A percentile compares a stretch with the other conserved stretches of the same genome.
These are phyloP conservation scores for Girardinichthys multiradiatus DNA, from an alignment of 2,113 vertebrate genomes.

Conservation along the genomic window DNA sequence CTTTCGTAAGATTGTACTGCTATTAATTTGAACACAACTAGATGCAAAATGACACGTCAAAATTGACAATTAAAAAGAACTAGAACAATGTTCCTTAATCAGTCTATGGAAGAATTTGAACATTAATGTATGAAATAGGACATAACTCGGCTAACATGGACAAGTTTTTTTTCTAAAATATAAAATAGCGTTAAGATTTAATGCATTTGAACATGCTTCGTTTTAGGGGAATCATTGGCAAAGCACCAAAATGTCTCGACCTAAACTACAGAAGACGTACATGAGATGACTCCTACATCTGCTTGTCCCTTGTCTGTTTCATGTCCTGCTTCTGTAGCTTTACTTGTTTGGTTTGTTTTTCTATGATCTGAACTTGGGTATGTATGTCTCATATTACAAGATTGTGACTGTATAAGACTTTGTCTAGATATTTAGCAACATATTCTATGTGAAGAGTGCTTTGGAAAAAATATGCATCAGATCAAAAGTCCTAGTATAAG, in stretches of 20 bases:
- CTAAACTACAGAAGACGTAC: constrained; percentile 8
- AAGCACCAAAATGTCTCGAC: constrained; percentile 8
- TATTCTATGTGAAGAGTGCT: constrained; percentile 73
- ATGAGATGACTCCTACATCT: constrained; percentile 44
- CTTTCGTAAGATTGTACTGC: neutral
- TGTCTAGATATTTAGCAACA: constrained; percentile 74
- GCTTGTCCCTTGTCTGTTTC: constrained; percentile 58
- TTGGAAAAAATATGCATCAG: constrained; percentile 79
- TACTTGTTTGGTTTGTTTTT: constrained; percentile 72
- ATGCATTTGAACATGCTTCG: neutral
- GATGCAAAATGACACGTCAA: neutral
- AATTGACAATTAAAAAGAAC: neutral
- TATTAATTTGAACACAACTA: neutral
- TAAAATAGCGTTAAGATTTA: neutral
- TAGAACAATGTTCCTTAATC: neutral
- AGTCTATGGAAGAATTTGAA: neutral
- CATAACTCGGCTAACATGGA: neutral
- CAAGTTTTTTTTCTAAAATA: neutral
- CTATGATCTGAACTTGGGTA: constrained; percentile 68
- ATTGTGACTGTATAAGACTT: constrained; percentile 60
- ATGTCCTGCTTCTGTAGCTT: constrained; percentile 61
- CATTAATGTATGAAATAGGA: neutral
- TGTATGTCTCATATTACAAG: constrained; percentile 62
- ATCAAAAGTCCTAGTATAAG: constrained; percentile 75
- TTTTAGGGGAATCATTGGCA: neutral